Base-by-base conservation (phyloP, 2,888 invertebrate species). In the Pollenia griseotomentosa region DNA sequence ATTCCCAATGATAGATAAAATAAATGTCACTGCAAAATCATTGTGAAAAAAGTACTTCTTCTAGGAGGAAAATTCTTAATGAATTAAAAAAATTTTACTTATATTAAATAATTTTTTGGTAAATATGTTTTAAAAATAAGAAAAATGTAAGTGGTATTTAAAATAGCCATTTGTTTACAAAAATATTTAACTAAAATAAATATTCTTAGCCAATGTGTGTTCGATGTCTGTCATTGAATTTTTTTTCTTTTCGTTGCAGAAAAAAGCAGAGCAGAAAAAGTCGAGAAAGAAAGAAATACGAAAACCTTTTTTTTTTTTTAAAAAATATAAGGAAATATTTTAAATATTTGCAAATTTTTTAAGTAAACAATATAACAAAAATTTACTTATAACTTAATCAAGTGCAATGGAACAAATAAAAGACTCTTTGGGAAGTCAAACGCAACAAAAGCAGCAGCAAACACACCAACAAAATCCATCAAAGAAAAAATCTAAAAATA, bases 401-500 rank as follows among this genome's bases (percentile, higher is more conserved):
- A 87, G 84, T 84, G 84, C 87, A 87, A 87, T 87, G 87, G 87
- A 87, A 63, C 68, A 84, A 46, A 53, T 46, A 16, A 87, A 78
- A 16, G 83, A 75, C 75, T 80, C 80, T 73, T 68, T 65, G 48
- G 81, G 61, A 63, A 87, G 68, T 33, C 84, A 84, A 74, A 83
- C 82, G 53, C 85, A 73, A 40, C 85, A 85, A 48, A 86, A 85
- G 55, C 86, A 88, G 66, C 82, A 85, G n/a, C 83, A 73, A 57
- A 79, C 78, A 51, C 87, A 84, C 44, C 80, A 85, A 55, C 83
- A 85, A 71, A 75, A 61, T 66, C 87, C 87, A 55, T 86, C 84
- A 33, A 89, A 89, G 87, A 89, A 89, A 81, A 89, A 88, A 59
- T 85, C 87, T 66, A 89, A 89, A 89, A 89, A 89, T 85, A 89